Conservation (phyloP, 2,113 vertebrate species). For the Stegostoma tigrinum region DNA sequence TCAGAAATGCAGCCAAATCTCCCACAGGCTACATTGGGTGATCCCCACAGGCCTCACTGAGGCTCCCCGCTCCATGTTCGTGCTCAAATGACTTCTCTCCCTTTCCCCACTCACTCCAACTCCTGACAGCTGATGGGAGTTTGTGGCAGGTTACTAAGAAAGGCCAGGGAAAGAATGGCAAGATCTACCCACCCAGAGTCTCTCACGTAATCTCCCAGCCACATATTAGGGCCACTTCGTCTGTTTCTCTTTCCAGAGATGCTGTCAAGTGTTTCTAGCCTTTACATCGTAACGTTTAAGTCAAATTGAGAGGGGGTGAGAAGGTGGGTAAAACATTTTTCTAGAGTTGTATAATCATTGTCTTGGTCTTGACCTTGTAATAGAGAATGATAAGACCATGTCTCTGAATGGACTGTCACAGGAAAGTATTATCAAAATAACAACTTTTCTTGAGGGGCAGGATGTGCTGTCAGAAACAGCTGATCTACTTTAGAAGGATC, state of each 20-base stretch:
- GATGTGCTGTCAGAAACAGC: too few relatives aligned
- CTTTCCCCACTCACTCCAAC: not conserved
- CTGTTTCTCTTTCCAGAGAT: not conserved
- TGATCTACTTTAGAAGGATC: not conserved
- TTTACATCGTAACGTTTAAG: not conserved
- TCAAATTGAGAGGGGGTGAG: not conserved
- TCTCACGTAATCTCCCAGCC: not conserved
- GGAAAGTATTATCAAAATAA: not conserved
- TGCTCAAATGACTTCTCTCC: not conserved
- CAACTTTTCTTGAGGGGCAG: not conserved
- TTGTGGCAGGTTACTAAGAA: too few relatives aligned
- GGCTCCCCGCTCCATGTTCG: not conserved
- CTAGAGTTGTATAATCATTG: not conserved
- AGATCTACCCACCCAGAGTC: not conserved
- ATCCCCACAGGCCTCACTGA: not conserved
- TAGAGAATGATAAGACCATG: not conserved
- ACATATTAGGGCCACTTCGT: not conserved
- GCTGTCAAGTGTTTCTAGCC: not conserved
- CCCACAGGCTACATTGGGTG: too few relatives aligned
- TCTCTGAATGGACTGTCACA: not conserved
- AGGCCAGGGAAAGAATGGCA: too few relatives aligned
- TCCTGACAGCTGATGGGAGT: not conserved
- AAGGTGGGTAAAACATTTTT: not conserved
- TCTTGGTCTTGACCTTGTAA: not conserved
- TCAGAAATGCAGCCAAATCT: too few relatives aligned